Evolutionary conservation across 2,888 invertebrate species (phyloP).

Genomic region (Cephus rjabovi): DNA sequence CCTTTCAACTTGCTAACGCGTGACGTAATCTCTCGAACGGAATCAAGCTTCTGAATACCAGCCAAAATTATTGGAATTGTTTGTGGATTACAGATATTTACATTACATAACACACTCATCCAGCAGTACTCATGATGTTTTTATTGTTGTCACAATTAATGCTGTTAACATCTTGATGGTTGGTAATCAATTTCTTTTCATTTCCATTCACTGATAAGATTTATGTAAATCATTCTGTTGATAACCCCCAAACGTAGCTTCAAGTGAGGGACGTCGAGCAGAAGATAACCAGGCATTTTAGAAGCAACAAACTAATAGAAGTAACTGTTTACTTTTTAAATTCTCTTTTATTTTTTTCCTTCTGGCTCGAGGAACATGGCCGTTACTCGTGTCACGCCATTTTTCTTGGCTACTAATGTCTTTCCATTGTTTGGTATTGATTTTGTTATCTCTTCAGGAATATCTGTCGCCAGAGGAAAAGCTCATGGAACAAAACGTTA

Average conservation of each 20-base stretch:
- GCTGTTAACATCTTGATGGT: background rate
- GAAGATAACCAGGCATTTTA: background rate
- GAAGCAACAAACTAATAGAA: background rate
- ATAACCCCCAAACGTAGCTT: background rate
- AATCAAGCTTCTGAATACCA: background rate
- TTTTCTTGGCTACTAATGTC: background rate
- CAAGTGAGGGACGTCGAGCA: background rate
- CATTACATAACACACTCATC: background rate
- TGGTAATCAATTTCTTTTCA: background rate
- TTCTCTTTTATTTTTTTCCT: background rate
- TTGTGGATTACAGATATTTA: background rate
- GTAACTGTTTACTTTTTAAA: conserved; percentile 8
- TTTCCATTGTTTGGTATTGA: conserved; percentile 1
- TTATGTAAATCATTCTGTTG: background rate
- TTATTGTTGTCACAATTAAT: background rate
- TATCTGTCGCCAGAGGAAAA: conserved; percentile 56
- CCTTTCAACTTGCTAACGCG: background rate
- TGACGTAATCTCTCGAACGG: background rate
- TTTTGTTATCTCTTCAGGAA: conserved; percentile 10
- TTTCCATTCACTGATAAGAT: background rate
- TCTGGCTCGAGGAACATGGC: background rate
- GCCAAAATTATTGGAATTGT: background rate
- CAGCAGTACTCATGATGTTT: background rate
- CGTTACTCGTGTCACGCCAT: background rate
- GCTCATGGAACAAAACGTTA: conserved; percentile 66